Percentiles rank a stretch among this genome's conserved stretches.
These are phyloP conservation scores for Epicauta chinensis DNA, from an alignment of 1,140 invertebrate species.

Conservation along the genomic window DNA sequence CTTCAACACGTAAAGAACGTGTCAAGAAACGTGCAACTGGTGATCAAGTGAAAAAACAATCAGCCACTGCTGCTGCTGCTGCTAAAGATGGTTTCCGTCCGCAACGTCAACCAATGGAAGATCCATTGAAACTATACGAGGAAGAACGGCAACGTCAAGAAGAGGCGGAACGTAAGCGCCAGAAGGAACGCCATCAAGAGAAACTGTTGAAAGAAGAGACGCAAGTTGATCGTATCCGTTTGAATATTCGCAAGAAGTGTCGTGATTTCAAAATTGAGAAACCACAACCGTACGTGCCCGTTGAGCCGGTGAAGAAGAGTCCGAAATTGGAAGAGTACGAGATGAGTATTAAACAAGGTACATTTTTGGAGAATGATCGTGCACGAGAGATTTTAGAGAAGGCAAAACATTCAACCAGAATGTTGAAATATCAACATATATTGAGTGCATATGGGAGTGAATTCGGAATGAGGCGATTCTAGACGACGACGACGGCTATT, in stretches of 20 bases:
- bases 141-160: constrained; percentile 29
- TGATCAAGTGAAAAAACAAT: constrained; percentile 23
- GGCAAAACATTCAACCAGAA: constrained; percentile 30
- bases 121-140: constrained; percentile 31
- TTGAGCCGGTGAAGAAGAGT: constrained; percentile 37
- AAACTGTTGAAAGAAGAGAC: constrained; percentile 34
- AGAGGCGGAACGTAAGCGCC: constrained; percentile 34
- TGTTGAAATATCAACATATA: constrained; percentile 32
- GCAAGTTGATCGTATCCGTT: constrained; percentile 33
- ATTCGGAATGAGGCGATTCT: constrained; percentile 23
- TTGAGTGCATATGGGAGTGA: constrained; percentile 22
- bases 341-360: constrained; percentile 36
- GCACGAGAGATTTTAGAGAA: constrained; percentile 39
- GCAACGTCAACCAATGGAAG: constrained; percentile 23
- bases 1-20: constrained; percentile 27
- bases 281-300: constrained; percentile 31
- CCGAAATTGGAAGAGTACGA: constrained; percentile 37
- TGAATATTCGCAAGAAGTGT: constrained; percentile 34
- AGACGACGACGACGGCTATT: constrained; percentile 6
- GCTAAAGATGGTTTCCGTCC: constrained; percentile 25
- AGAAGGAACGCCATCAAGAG: constrained; percentile 31
- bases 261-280: constrained; percentile 34
- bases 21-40: constrained; percentile 26
- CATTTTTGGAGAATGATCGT: constrained; percentile 38
- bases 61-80: no score